These are phyloP conservation scores for Polietes domitor DNA, from an alignment of 2,888 invertebrate genomes.

Conservation along the genomic window DNA sequence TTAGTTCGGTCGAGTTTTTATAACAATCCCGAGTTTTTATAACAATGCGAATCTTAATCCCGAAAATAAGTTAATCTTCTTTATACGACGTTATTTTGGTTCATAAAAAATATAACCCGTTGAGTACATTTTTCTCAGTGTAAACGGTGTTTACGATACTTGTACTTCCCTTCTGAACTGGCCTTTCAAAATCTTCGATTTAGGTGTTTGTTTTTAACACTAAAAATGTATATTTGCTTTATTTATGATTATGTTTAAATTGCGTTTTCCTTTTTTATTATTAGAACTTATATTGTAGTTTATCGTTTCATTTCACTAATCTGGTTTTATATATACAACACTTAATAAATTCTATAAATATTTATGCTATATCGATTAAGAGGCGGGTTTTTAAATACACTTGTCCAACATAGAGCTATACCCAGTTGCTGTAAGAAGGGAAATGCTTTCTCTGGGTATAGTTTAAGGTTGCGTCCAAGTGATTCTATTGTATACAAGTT, in stretches of 20 bases:
- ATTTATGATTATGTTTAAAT: constrained; percentile 7
- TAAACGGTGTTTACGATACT: too few species aligned
- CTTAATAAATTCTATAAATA: constrained; percentile 46
- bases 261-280: neutral
- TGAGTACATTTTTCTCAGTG: too few species aligned
- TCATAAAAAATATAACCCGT: too few species aligned
- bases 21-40: too few species aligned
- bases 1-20: too few species aligned
- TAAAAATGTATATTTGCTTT: constrained; percentile 9
- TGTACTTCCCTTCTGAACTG: too few species aligned
- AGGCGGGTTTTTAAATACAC: constrained; percentile 62
- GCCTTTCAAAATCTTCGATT: too few species aligned
- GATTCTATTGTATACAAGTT: constrained; percentile 29
- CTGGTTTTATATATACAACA: constrained; percentile 49
- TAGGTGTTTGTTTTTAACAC: constrained; percentile 9
- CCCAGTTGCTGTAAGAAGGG: neutral
- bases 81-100: too few species aligned
- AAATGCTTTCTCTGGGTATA: neutral
- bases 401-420: neutral
- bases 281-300: constrained; percentile 52
- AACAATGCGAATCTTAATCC: too few species aligned
- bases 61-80: too few species aligned
- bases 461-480: neutral
- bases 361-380: constrained; percentile 60
- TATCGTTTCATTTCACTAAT: constrained; percentile 35